phyloP scores from a whole-genome alignment of 2,113 vertebrate species.

The Arothron firmamentum region DNA sequence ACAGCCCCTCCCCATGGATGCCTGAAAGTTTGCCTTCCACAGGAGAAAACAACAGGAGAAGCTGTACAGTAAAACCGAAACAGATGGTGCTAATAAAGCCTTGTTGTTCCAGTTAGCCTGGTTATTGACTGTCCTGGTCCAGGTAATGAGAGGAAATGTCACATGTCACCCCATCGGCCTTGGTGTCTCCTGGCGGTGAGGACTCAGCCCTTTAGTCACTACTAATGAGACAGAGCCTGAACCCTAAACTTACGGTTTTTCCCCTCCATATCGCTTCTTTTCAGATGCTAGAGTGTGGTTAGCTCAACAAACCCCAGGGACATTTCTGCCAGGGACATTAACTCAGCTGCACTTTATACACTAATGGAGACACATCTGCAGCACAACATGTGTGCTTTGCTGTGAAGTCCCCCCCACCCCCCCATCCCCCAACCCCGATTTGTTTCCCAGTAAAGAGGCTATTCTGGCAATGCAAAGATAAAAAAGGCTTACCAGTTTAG shows the following conservation, averaged over 20 bases:
- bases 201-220: slow-evolving; percentile 18
- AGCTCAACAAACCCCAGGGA: slow-evolving; percentile 4
- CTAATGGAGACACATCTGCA: slow-evolving; percentile 27
- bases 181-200: slow-evolving; percentile 36
- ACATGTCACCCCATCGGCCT: slow-evolving; percentile 40
- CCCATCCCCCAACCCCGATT: too few relatives aligned
- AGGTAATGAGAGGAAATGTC: slow-evolving; percentile 62
- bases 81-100: slow-evolving; percentile 74
- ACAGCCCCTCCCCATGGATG: slow-evolving; percentile 51
- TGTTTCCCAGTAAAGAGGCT: slow-evolving; percentile 12
- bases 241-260: slow-evolving; percentile 11
- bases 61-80: slow-evolving; percentile 64
- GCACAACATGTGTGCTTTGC: slow-evolving; percentile 14
- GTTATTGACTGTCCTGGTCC: slow-evolving; percentile 48
- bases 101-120: slow-evolving; percentile 41
- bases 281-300: slow-evolving; percentile 2
- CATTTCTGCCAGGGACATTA: slow-evolving; percentile 1
- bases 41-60: slow-evolving; percentile 62
- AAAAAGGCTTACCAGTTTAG: slow-evolving; percentile 55
- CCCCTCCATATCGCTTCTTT: slow-evolving; percentile 23
- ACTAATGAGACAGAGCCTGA: slow-evolving; percentile 57
- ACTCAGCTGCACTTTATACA: slow-evolving; percentile 17
- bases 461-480: too few relatives aligned
- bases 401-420: slow-evolving; percentile 9
- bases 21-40: slow-evolving; percentile 58